Conservation (phyloP, 2,113 vertebrate species). For the Sigmodon hispidus region DNA sequence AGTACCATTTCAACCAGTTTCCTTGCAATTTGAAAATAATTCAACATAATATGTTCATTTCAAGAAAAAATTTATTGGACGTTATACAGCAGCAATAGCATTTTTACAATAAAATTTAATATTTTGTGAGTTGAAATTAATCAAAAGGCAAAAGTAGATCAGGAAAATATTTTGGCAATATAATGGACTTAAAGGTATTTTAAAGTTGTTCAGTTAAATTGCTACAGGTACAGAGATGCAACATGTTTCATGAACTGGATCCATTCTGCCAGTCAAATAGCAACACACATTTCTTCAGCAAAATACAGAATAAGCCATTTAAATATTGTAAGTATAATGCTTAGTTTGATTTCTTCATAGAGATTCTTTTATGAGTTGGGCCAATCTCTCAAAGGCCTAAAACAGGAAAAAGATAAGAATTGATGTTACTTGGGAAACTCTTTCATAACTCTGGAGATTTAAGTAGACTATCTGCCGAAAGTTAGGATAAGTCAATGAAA, state of each 20-base stretch:
- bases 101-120: conserved; percentile 24
- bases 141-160: conserved; percentile 35
- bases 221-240: background rate
- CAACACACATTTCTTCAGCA: conserved; percentile 10
- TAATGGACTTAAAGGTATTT: conserved; percentile 34
- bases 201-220: conserved; percentile 8
- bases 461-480: background rate
- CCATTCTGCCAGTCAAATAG: background rate
- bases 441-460: conserved; percentile 30
- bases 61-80: conserved; percentile 7
- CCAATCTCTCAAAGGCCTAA: conserved; percentile 93
- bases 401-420: conserved; percentile 69
- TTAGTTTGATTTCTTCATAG: conserved; percentile 78
- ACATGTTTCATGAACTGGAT: background rate
- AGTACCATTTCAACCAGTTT: conserved; percentile 27
- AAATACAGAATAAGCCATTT: background rate
- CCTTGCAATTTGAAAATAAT: conserved; percentile 45
- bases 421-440: background rate
- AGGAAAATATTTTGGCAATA: conserved; percentile 11
- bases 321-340: conserved; percentile 1
- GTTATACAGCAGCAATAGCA: conserved; percentile 20
- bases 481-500: background rate
- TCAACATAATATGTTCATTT: conserved; percentile 38
- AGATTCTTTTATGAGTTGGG: conserved; percentile 91
- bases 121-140: conserved; percentile 48